Conservation (phyloP, 2,888 invertebrate genomes). For the Lobophora halterata region DNA sequence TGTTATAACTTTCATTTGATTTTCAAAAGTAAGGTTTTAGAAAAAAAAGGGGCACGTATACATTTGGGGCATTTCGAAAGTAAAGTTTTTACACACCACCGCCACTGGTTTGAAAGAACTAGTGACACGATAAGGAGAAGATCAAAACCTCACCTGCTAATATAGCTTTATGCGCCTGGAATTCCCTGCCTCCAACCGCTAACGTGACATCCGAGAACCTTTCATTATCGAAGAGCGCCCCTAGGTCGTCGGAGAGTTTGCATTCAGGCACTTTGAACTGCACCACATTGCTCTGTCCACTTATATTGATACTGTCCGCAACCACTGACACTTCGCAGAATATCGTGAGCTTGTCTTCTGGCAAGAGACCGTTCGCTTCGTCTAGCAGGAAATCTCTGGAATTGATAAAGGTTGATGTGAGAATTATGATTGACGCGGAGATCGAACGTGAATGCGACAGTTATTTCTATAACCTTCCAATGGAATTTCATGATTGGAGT, state of each 20-base stretch:
- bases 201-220: conserved; percentile 98
- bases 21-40: no score
- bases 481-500: conserved; percentile 11
- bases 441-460: conserved; percentile 10
- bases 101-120: no score
- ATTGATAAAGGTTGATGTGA: conserved; percentile 30
- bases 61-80: no score
- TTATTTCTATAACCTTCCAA: conserved; percentile 11
- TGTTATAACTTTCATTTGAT: no score
- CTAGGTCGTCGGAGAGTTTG: conserved; percentile 96
- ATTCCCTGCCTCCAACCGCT: conserved; percentile 93
- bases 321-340: conserved; percentile 99
- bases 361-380: conserved; percentile 98
- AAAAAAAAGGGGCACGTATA: no score
- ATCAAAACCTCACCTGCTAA: conserved; percentile 85
- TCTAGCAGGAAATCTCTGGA: conserved; percentile 97
- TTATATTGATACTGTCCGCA: conserved; percentile 99
- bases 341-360: conserved; percentile 99
- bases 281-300: conserved; percentile 98
- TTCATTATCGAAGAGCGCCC: conserved; percentile 96
- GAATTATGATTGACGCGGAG: conserved; percentile 14
- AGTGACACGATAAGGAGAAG: conserved; percentile 1
- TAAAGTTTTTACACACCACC: no score
- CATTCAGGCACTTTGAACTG: conserved; percentile 98
- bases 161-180: conserved; percentile 98